Conservation (phyloP, 2,797 vertebrate genomes). For the Microhierax caerulescens region DNA sequence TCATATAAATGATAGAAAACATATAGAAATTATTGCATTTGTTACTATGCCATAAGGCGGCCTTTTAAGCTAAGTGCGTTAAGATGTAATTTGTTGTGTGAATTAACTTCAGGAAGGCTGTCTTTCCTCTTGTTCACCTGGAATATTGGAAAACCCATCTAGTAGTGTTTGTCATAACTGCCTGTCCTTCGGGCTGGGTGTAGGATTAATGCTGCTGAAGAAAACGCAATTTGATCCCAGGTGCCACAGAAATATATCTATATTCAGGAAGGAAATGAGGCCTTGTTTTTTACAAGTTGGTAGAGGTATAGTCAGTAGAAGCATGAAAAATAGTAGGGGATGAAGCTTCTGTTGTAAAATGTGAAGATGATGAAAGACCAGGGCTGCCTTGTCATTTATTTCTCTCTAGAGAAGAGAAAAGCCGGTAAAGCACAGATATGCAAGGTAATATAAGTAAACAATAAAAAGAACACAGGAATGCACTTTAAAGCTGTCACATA, state of each 20-base stretch:
- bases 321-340: constrained; percentile 7
- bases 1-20: neutral
- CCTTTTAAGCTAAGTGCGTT: neutral
- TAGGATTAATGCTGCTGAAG: constrained; percentile 10
- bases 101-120: neutral
- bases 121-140: constrained; percentile 1
- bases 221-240: constrained; percentile 35
- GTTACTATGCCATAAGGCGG: neutral
- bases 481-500: neutral
- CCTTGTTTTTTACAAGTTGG: constrained; percentile 48
- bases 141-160: neutral
- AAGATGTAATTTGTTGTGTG: neutral
- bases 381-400: neutral
- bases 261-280: neutral
- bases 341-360: constrained; percentile 41
- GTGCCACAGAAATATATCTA: neutral
- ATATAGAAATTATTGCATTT: neutral
- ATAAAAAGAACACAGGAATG: neutral
- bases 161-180: neutral
- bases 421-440: neutral
- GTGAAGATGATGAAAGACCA: neutral
- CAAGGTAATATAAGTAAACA: neutral
- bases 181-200: neutral
- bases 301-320: constrained; percentile 14
- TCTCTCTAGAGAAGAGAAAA: neutral